phyloP scores from a whole-genome alignment of 1,140 invertebrate species.

The Drosophila nannoptera region DNA sequence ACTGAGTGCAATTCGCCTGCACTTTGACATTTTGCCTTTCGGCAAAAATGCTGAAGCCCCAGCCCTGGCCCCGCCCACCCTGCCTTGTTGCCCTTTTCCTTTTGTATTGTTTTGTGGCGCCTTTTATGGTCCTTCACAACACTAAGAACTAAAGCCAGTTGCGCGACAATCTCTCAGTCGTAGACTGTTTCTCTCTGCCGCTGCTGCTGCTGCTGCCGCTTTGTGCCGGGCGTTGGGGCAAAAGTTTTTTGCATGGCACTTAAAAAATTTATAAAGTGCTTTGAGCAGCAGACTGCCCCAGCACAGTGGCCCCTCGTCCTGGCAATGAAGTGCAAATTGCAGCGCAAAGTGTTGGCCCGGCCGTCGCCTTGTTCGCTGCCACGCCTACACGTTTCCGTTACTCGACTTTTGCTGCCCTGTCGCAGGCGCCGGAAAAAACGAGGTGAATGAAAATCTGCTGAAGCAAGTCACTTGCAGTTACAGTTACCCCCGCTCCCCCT shows the following conservation, averaged over 20 bases:
- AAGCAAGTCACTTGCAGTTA: constrained; percentile 66
- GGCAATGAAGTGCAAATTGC: constrained; percentile 77
- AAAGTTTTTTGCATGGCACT: constrained; percentile 68
- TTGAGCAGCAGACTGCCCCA: constrained; percentile 71
- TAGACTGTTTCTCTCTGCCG: constrained; percentile 2
- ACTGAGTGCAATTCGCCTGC: constrained; percentile 2
- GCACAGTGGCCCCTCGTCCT: constrained; percentile 8
- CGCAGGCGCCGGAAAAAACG: constrained; percentile 48
- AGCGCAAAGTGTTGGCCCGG: constrained; percentile 61
- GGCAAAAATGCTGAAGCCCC: background rate
- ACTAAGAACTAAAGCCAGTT: constrained; percentile 28
- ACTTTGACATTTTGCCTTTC: constrained; percentile 37
- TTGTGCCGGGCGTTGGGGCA: constrained; percentile 35
- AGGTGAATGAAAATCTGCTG: constrained; percentile 6
- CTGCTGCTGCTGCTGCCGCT: constrained; percentile 17
- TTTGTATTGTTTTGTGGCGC: constrained; percentile 19
- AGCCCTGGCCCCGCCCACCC: background rate
- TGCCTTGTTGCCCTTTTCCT: background rate
- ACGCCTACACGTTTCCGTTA: constrained; percentile 35
- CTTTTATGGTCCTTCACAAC: constrained; percentile 21
- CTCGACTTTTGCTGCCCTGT: constrained; percentile 74
- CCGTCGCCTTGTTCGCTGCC: constrained; percentile 28
- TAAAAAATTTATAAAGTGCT: constrained; percentile 77
- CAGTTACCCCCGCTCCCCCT: constrained; percentile 18
- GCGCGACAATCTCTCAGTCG: constrained; percentile 17